Conservation (phyloP, 2,113 vertebrate species). For the Hepsetus odoe region DNA sequence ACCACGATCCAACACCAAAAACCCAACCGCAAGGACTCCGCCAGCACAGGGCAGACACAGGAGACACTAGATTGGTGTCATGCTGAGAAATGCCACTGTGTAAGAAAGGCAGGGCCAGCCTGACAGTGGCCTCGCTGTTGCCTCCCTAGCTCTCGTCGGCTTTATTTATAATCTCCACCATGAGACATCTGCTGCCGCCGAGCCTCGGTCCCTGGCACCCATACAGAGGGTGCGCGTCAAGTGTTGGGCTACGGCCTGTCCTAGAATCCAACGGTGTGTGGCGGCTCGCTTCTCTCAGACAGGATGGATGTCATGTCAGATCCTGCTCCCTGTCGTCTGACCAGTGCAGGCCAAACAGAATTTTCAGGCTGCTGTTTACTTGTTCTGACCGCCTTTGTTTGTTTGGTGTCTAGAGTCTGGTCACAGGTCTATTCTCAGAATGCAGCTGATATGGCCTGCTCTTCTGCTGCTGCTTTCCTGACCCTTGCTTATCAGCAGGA, state of each 20-base stretch:
- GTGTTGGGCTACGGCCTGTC: constrained; percentile 49
- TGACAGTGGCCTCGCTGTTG: constrained; percentile 61
- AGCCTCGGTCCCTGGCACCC: constrained; percentile 68
- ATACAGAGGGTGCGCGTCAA: constrained; percentile 73
- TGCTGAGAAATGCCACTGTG: constrained; percentile 53
- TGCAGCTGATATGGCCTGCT: constrained; percentile 60
- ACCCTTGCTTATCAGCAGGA: constrained; percentile 55
- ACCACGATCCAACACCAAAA: constrained; percentile 39
- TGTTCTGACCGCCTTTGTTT: constrained; percentile 74
- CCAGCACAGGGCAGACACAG: constrained; percentile 34
- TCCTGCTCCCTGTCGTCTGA: constrained; percentile 65
- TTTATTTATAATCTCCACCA: constrained; percentile 79
- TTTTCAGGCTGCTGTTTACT: constrained; percentile 70
- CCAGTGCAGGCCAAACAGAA: constrained; percentile 67
- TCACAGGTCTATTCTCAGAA: constrained; percentile 65
- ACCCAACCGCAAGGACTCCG: constrained; percentile 40
- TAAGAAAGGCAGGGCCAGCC: constrained; percentile 50
- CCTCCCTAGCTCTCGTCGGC: constrained; percentile 67
- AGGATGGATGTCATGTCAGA: constrained; percentile 71
- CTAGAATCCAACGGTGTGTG: constrained; percentile 60
- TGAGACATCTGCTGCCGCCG: constrained; percentile 78
- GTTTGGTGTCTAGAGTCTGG: constrained; percentile 73
- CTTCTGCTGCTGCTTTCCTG: constrained; percentile 35
- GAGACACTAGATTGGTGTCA: constrained; percentile 61
- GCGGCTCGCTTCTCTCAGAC: constrained; percentile 62